A percentile compares a stretch with the other conserved stretches of the same genome.
Evolutionary conservation across 2,797 vertebrate species (phyloP).

Genomic region (Takifugu ocellatus): DNA sequence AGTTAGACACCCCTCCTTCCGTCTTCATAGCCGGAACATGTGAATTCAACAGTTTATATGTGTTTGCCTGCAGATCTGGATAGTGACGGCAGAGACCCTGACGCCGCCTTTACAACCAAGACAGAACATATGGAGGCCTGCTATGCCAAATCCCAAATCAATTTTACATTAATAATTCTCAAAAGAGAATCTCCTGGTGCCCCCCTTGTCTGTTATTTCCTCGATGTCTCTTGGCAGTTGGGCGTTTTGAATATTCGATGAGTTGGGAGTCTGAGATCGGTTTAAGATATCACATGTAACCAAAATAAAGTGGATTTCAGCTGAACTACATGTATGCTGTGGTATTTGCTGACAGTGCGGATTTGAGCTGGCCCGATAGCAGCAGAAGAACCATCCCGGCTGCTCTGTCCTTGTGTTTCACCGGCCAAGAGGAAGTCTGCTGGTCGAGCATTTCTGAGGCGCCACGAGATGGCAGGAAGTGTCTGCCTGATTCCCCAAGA

Average conservation of each 20-base stretch:
- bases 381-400: conserved; percentile 8
- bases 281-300: conserved; percentile 35
- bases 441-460: conserved; percentile 26
- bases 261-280: conserved; percentile 38
- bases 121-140: too few species aligned
- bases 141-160: too few species aligned
- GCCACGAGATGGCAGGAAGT: conserved; percentile 4
- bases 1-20: too few species aligned
- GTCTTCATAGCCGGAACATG: too few species aligned
- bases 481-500: conserved; percentile 26
- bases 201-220: too few species aligned
- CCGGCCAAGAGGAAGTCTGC: conserved; percentile 33
- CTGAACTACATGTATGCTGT: too few species aligned
- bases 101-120: too few species aligned
- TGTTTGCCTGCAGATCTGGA: too few species aligned
- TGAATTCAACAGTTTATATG: too few species aligned
- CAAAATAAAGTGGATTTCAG: background rate
- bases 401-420: conserved; percentile 12
- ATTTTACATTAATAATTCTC: background rate
- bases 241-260: conserved; percentile 46
- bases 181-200: conserved; percentile 36
- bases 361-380: background rate
- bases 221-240: conserved; percentile 29
- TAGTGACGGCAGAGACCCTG: too few species aligned
- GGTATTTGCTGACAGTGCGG: background rate